These are phyloP conservation scores for Takifugu ocellatus DNA, from an alignment of 2,797 vertebrate species.

Conservation along the genomic window DNA sequence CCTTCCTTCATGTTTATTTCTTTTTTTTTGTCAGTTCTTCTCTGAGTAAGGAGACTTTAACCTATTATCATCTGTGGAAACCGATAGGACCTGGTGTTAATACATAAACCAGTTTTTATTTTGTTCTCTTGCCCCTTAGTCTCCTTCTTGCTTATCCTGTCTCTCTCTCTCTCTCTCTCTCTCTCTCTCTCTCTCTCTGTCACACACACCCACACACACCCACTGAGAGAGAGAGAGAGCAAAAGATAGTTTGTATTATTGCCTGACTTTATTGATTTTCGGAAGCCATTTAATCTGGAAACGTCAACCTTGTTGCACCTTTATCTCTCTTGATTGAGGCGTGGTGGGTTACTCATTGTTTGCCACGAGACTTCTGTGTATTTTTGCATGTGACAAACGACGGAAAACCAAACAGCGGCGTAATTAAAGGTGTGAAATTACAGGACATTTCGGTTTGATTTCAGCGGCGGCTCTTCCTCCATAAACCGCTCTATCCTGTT, in stretches of 20 bases:
- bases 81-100: background rate
- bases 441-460: background rate
- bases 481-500: constrained; percentile 2
- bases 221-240: background rate
- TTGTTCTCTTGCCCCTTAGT: constrained; percentile 5
- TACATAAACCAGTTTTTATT: constrained; percentile 1
- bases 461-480: constrained; percentile 33
- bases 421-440: no score
- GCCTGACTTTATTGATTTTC: constrained; percentile 1
- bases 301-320: constrained; percentile 54
- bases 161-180: background rate
- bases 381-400: constrained; percentile 24
- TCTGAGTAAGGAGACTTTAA: constrained; percentile 6
- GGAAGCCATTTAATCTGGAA: constrained; percentile 24
- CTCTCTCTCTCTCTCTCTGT: background rate
- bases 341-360: constrained; percentile 19
- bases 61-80: background rate
- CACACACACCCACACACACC: constrained; percentile 15
- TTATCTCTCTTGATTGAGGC: constrained; percentile 25
- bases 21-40: constrained; percentile 4
- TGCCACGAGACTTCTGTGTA: constrained; percentile 3
- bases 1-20: background rate
- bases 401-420: constrained; percentile 23
- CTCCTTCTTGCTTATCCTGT: background rate
- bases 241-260: background rate